Base-by-base conservation (phyloP, 2,888 invertebrate species). In the Halictus ligatus region DNA sequence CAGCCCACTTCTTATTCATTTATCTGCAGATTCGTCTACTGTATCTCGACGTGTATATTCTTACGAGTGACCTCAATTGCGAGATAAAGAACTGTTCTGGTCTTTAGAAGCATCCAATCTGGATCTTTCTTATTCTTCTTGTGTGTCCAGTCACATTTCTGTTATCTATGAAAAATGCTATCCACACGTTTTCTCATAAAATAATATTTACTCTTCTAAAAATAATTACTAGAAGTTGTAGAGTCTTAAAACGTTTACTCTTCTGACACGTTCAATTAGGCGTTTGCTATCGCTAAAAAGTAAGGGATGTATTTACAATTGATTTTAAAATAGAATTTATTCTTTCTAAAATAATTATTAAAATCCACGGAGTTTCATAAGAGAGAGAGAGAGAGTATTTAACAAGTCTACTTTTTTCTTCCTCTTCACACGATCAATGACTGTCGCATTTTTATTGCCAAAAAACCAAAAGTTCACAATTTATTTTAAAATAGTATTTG, bases 41-140 rank as follows among this genome's bases (percentile, higher is more conserved):
- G 67, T 69, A 29, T 64, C 64, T 64, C 15, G 64, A 29, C 64
- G 64, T 29, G 29, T 64, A 64, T 64, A 69, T 69, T 69, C 35
- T 69, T 69, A 69, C 67, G 67, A 35, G 67, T 69, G 67, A 69
- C 67, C 67, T 69, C 40, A 69, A 69, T 69, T 69, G 67, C 35
- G 10, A 69, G 67, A 69, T 69, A 69, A 69, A 69, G 67, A 69
- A 69, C 67, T 15, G 35, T 21, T 18, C 21, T 21, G 40, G 35
- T 40, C 67, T 40, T 69, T 69, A 69, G 18, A 69, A 35, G 8
- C 8, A 21, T 18, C 35, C 35, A 69, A 40, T 10, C 21, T 5
- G 18, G 29, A 2, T 64, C 29, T 29, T 29, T 64, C 64, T 18
- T 29, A 64, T 64, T 64, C 64, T 8, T 18, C 15, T 15, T 64